Evolutionary conservation across 2,888 invertebrate genomes (phyloP).

Genomic region (Lottia gigantea): DNA sequence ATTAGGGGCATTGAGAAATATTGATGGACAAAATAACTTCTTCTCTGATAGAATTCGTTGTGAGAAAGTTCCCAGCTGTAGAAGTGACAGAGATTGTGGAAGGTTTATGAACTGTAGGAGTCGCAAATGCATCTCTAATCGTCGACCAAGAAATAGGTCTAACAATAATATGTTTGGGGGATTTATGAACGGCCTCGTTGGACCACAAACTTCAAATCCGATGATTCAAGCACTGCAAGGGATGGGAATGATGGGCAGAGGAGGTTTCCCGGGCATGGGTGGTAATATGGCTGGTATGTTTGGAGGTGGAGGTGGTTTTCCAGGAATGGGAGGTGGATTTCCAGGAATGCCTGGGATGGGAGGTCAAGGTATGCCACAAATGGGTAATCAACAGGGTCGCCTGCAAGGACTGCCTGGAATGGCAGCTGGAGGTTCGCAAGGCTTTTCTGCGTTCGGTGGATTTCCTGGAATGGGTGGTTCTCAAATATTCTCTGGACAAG

Average conservation of each 20-base stretch:
- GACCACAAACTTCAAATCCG: too few relatives aligned
- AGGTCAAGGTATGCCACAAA: background rate
- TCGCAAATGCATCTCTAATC: slow-evolving; percentile 38
- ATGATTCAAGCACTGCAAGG: too few relatives aligned
- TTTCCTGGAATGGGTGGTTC: background rate
- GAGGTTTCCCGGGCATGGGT: background rate
- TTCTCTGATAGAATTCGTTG: slow-evolving; percentile 33
- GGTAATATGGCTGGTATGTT: background rate
- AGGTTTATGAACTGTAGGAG: slow-evolving; percentile 42
- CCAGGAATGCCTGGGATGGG: slow-evolving; percentile 1
- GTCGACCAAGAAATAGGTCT: background rate
- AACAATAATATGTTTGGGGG: background rate
- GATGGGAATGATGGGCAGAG: background rate
- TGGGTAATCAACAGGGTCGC: background rate
- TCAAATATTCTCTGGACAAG: too few relatives aligned
- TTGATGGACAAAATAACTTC: slow-evolving; percentile 47
- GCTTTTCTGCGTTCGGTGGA: background rate
- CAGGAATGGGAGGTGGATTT: background rate
- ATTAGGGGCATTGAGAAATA: slow-evolving; percentile 46
- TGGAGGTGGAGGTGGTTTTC: background rate
- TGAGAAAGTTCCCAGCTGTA: slow-evolving; percentile 34
- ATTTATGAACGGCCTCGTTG: background rate
- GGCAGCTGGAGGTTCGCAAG: background rate
- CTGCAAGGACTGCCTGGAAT: background rate
- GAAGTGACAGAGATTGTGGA: slow-evolving; percentile 36